Evolutionary conservation across 2,113 vertebrate species (phyloP).

Genomic region (Anoura caudifer): DNA sequence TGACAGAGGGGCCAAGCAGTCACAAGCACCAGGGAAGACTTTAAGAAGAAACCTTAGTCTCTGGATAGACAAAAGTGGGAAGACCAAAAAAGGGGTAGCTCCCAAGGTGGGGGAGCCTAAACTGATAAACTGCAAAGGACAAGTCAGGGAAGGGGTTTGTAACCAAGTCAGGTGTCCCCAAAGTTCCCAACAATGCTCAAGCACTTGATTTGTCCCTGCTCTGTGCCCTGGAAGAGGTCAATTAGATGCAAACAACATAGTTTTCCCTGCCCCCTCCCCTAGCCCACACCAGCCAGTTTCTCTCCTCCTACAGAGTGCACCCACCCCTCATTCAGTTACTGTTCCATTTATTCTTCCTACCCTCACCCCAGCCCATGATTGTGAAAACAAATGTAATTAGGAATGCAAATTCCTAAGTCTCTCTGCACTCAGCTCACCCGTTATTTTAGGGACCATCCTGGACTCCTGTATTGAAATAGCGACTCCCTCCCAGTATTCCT

Average conservation of each 20-base stretch:
- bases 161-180: background rate
- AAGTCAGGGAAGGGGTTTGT: background rate
- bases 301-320: fast-evolving
- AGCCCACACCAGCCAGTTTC: background rate
- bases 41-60: background rate
- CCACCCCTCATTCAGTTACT: fast-evolving
- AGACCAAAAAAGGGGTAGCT: background rate
- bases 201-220: background rate
- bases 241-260: background rate
- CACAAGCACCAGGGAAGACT: background rate
- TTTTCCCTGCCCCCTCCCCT: no score
- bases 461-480: background rate
- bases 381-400: background rate
- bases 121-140: background rate
- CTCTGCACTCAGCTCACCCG: background rate
- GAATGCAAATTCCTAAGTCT: background rate
- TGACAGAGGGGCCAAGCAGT: background rate
- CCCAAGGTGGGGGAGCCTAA: background rate
- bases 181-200: background rate
- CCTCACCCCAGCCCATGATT: background rate
- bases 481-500: background rate
- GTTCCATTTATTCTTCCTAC: background rate
- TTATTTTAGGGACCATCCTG: background rate
- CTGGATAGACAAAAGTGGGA: background rate
- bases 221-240: background rate